Base-by-base conservation (phyloP, 2,888 invertebrate genomes). In the Drosophila greeni region DNA sequence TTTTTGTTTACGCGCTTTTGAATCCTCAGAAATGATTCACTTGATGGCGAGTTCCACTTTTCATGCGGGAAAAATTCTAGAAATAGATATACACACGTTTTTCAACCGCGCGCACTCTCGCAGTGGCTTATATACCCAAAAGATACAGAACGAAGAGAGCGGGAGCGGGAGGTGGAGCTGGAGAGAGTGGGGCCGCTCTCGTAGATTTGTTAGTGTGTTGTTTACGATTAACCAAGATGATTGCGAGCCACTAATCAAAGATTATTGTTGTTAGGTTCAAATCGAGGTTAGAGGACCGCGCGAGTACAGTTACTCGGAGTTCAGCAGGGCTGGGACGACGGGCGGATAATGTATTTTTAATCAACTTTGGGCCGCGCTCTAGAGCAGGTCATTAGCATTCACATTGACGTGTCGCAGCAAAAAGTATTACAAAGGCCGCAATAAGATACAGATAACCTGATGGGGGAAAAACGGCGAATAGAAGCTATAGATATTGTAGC, bases 21-120 rank as follows among this genome's bases (percentile, higher is more conserved):
- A 51, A 43, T 58, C 64, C 65, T 48, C 23, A 39, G 42, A 49
- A 76, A 60, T 79, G 79, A 79, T 77, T 79, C 83, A 77, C 67
- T 47, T 43, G 37, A 33, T 64, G 51, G 57, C 40, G 16, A 56
- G 47, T 45, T 58, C 48, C 61, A 62, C 45, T 48, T 54, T 56
- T 34, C 33, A 53, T 58, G 62, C 56, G 20, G 37, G 52, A 54
- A 70, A 73, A 49, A 34, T 64, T 83, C 81, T 83, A 74, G 81
- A 84, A 81, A 81, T 84, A 84, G 84, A 81, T 84, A 80, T 76
- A 81, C 82, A 81, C 77, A 80, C 75, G 84, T 82, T 81, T 75
- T 76, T 61, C 65, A 40, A 43, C 36, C 34, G 64, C 34, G 39
- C 34, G 40, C 34, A 18, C 65, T 64, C 51, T 62, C 62, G 20